Evolutionary conservation across 2,797 vertebrate species (phyloP), one percentile per base, ranked within the genome.

Genomic region (Petrocephalus schoutedeni): DNA sequence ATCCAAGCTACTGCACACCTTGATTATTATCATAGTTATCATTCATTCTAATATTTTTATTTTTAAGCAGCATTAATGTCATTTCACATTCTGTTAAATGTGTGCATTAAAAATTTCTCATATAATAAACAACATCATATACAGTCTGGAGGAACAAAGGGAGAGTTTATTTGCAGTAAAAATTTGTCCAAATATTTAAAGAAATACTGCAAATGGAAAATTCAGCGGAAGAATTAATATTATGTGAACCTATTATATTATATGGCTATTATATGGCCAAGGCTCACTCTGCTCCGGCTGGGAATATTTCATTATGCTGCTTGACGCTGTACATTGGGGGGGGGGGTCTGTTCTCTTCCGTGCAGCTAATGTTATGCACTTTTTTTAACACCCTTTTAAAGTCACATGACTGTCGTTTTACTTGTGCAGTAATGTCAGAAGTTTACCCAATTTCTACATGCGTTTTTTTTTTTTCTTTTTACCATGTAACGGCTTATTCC

Each of bases 401-500:
- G 71, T 77, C 41, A 77, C 41, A 16, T 41, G 71, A 45, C 36
- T 45, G 8, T 49, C 19, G 36, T 49, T 77, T 49, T 49, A 45
- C 71, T 36, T 77, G 71, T 49, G 36, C 71, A 49, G 64, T 71
- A 45, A 49, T 49, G 7, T 71, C 28, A 71, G 28, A 71, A 36
- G 12, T 71, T 71, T 71, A 71, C 64, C 64, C 36, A 28, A 71
- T 71, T 71, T 19, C 32, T n/a, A 19, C 32, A n/a, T n/a, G 36
- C 71, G 3, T 77, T 77, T 77, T 28, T 28, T 28, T 28, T 28
- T 28, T 54, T 12, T 64, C 1, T 19, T 16, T 16, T 21, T 3
- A 71, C 14, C 4, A 36, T 12, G 28, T 53, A 90, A 67, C 89
- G 93, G 92, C 95, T 95, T 93, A 89, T 94, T 95, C 94, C 94